phyloP scores from a whole-genome alignment of 2,113 vertebrate genomes.

The Empidonax traillii region DNA sequence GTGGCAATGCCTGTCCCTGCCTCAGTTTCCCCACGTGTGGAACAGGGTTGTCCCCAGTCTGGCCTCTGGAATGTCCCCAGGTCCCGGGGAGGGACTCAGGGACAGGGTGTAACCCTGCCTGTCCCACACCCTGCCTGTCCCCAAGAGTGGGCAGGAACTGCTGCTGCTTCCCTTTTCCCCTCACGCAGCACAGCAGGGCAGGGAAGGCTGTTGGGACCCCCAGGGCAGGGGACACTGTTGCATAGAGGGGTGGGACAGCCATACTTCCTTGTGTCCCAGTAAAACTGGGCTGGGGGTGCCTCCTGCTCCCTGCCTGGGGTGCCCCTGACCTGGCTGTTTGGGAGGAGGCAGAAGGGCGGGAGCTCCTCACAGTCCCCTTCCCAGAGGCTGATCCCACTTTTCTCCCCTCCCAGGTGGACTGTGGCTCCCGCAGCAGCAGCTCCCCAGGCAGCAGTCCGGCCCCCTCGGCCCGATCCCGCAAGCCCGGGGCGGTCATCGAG shows the following conservation, averaged over 20 bases:
- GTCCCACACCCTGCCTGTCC: not conserved
- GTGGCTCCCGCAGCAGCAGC: conserved; percentile 71
- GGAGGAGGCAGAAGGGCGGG: not conserved
- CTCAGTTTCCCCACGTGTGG: rapidly evolving
- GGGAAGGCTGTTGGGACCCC: rapidly evolving
- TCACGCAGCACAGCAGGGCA: rapidly evolving
- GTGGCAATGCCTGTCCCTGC: rapidly evolving
- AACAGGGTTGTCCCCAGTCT: not conserved
- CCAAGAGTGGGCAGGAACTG: not conserved
- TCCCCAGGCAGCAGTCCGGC: conserved; percentile 60
- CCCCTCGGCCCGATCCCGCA: conserved; percentile 82
- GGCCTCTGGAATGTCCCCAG: not conserved
- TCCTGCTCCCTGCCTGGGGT: too few species aligned
- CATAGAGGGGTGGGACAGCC: not conserved
- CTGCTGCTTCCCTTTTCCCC: not conserved
- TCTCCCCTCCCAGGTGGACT: conserved; percentile 76
- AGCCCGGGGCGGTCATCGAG: conserved; percentile 93
- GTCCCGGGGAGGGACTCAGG: not conserved
- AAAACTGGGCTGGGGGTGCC: not conserved
- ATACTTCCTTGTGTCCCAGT: rapidly evolving
- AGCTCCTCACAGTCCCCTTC: rapidly evolving
- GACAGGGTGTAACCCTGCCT: not conserved
- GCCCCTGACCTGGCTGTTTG: not conserved
- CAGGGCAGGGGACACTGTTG: not conserved
- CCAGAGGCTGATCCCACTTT: rapidly evolving